Evolutionary conservation across 1,140 invertebrate genomes (phyloP).

Genomic region (Lepeophtheirus salmonis): DNA sequence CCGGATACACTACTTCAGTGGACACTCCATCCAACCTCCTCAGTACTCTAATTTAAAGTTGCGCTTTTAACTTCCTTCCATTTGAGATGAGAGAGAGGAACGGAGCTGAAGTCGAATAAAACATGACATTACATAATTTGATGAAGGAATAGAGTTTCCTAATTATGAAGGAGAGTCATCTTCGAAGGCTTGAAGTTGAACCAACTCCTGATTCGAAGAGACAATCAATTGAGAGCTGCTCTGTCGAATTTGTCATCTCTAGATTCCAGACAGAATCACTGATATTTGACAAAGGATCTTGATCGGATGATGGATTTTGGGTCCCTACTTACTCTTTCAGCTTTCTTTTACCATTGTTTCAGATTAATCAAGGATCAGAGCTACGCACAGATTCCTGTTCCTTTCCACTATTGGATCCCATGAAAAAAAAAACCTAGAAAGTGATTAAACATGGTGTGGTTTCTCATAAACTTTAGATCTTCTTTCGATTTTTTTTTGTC

Average conservation of each 20-base stretch:
- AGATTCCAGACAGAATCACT: neutral
- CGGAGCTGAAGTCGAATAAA: constrained; percentile 90
- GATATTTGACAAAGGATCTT: neutral
- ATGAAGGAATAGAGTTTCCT: constrained; percentile 85
- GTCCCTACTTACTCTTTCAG: too few species aligned
- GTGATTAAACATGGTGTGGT: too few species aligned
- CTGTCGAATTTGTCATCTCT: constrained; percentile 40
- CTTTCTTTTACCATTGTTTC: too few species aligned
- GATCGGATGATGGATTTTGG: too few species aligned
- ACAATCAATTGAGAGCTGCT: constrained; percentile 71
- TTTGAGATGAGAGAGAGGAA: constrained; percentile 90
- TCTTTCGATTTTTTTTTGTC: too few species aligned
- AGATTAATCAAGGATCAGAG: too few species aligned
- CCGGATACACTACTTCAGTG: constrained; percentile 84
- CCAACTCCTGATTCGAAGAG: constrained; percentile 64
- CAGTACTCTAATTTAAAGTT: constrained; percentile 90
- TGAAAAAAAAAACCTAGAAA: too few species aligned
- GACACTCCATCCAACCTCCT: constrained; percentile 74
- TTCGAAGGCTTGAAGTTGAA: constrained; percentile 47
- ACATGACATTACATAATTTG: constrained; percentile 94
- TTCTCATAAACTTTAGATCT: too few species aligned
- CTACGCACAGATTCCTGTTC: neutral
- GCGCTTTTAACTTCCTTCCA: constrained; percentile 89
- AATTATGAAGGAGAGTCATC: constrained; percentile 64
- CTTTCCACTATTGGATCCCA: too few species aligned